Evolutionary conservation across 2,797 vertebrate species (phyloP), one percentile per base, ranked within the genome.

Genomic region (Syngnathus acus): DNA sequence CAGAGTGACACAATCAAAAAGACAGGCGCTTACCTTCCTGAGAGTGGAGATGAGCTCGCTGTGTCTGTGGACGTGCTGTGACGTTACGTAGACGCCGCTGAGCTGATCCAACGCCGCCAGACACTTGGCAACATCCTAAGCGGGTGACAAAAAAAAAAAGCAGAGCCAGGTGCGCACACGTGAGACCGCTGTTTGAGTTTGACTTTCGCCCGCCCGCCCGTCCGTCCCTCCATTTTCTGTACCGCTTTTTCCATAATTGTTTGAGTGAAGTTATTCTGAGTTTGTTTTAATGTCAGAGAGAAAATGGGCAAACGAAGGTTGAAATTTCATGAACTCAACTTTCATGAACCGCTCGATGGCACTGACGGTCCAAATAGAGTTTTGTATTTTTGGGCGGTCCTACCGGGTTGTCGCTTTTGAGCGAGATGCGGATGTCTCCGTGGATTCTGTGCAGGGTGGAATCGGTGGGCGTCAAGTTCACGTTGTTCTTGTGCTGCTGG

Each of bases 31-130:
- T 43, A 86, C 95, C 92, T 97, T 97, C 72, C 96, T 90, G 5
- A 98, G 89, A 0, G 95, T 97, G 77, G 94, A 88, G 64, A 98
- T 90, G 78, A 98, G 94, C 74, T 97, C 95, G 38, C 94, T 97
- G 86, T 98, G 96, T 75, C 94, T 94, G 90, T 97, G 93, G 67
- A 96, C 92, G 80, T 98, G 94, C 9, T 93, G 92, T 50, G 95
- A 95, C 59, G 93, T 96, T 71, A 98, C 90, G 23, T 95, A 95
- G 60, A 98, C 91, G 64, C 91, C 92, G 38, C 93, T 92, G 79
- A 98, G 90, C 82, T 98, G 95, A 82, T 98, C 95, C 85, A 98
- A 75, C 37, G 94, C 94, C 58, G 82, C 79, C 85, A 98, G 92
- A 86, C 95, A 98, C 81, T 82, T 88, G 38, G 73, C 61, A 64